Base-by-base conservation (phyloP, 1,140 invertebrate species). In the Patella vulgata region DNA sequence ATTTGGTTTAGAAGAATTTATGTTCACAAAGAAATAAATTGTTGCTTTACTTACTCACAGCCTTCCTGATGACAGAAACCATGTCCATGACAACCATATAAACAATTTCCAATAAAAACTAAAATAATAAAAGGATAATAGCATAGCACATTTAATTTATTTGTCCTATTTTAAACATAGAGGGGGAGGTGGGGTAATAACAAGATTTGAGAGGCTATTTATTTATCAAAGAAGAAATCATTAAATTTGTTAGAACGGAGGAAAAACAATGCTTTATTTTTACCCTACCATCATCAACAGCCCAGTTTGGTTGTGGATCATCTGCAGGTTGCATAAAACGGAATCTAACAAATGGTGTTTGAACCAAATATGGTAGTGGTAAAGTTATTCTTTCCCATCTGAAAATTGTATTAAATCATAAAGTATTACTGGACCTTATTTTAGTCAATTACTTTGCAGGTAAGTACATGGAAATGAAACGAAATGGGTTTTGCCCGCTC, bases 81-180 rank as follows among this genome's bases (percentile, higher is more conserved):
- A 70, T 82, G 81, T 21, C 81, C 80, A 66, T 74, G 81, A 66
- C 85, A 86, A 11, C 81, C 82, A 28, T 75, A 71, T 19, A 64
- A 63, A 71, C 85, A 86, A 11, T 52, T 28, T 3, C 84, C 85
- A 67, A 85, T 78, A 63, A 73, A 85, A 3, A 86, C 81, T 84
- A 64, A 57, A 75, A 79, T 42, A 27, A n/a, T n/a, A n/a, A n/a
- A n/a, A n/a, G n/a, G n/a, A n/a, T n/a, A n/a, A n/a, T n/a, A n/a
- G n/a, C n/a, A n/a, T n/a, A n/a, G n/a, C n/a, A n/a, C n/a, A n/a
- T n/a, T n/a, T n/a, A n/a, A n/a, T n/a, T n/a, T n/a, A n/a, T n/a
- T n/a, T n/a, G n/a, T n/a, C n/a, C n/a, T n/a, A n/a, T n/a, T n/a
- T n/a, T n/a, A n/a, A n/a, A n/a, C n/a, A n/a, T n/a, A n/a, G n/a